Evolutionary conservation across 2,113 vertebrate species (phyloP).

Genomic region (Nyctibius bracteatus): DNA sequence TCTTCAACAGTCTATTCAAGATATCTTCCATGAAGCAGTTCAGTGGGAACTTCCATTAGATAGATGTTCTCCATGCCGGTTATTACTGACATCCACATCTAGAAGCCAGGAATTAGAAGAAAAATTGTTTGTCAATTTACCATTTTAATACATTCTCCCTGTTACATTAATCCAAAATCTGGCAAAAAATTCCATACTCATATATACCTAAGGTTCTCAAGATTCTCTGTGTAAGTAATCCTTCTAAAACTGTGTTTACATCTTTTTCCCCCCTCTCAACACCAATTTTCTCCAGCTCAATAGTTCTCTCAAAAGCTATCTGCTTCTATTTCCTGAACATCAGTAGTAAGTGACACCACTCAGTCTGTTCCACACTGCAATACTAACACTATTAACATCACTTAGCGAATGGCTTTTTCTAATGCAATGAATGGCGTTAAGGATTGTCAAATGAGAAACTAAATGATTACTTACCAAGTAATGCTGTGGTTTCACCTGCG

Average conservation of each 20-base stretch:
- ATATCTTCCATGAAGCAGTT: constrained; percentile 23
- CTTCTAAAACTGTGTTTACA: background rate
- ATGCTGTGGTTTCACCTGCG: constrained; percentile 62
- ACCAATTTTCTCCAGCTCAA: background rate
- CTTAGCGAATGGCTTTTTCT: background rate
- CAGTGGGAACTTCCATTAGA: constrained; percentile 58
- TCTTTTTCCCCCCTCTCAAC: background rate
- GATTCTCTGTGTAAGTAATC: background rate
- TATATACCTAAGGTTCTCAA: background rate
- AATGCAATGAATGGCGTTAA: background rate
- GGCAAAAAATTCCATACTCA: background rate
- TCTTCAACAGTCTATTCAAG: constrained; percentile 54
- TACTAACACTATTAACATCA: background rate
- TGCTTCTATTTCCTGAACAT: background rate
- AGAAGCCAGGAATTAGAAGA: constrained; percentile 18
- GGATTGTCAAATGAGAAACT: background rate
- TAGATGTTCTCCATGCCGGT: constrained; percentile 50
- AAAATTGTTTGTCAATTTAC: background rate
- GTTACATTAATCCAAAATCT: background rate
- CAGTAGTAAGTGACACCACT: background rate
- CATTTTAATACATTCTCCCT: background rate
- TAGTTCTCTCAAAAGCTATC: background rate
- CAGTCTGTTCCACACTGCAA: accelerated
- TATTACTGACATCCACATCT: constrained; percentile 63
- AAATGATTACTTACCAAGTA: constrained; percentile 69